A percentile compares a stretch with the other conserved stretches of the same genome.
Conservation (phyloP, 1,140 invertebrate species). For the Drosophila busckii region DNA sequence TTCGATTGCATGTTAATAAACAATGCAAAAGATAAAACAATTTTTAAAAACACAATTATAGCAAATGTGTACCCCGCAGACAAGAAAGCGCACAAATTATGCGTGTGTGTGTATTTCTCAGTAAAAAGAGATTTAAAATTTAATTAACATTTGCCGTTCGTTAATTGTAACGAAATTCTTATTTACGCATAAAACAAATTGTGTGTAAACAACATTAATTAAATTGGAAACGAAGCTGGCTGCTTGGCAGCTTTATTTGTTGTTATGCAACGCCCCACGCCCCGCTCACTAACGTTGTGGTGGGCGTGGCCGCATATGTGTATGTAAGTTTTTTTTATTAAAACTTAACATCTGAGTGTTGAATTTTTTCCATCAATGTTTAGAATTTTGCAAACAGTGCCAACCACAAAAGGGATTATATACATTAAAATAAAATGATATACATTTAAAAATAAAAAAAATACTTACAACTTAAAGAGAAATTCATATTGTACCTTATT, state of each 20-base stretch:
- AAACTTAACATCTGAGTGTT: slow-evolving; percentile 64
- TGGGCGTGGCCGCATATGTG: slow-evolving; percentile 8
- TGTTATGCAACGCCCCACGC: background rate
- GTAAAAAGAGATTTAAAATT: too few relatives aligned
- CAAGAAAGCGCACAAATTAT: too few relatives aligned
- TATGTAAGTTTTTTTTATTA: slow-evolving; percentile 27
- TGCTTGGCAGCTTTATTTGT: slow-evolving; percentile 41
- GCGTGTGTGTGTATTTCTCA: too few relatives aligned
- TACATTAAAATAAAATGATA: slow-evolving; percentile 17
- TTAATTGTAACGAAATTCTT: background rate
- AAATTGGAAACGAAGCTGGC: slow-evolving; percentile 21
- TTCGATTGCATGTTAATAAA: too few relatives aligned
- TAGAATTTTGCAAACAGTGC: slow-evolving; percentile 60
- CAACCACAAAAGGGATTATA: slow-evolving; percentile 53
- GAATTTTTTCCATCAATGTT: slow-evolving; percentile 67
- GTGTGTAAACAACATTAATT: slow-evolving; percentile 3
- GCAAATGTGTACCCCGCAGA: too few relatives aligned
- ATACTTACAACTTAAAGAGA: slow-evolving; percentile 16
- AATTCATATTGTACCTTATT: slow-evolving; percentile 62
- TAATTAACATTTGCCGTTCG: too few relatives aligned
- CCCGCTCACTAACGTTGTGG: background rate
- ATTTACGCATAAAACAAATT: background rate
- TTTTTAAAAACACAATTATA: too few relatives aligned
- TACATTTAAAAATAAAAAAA: slow-evolving; percentile 9
- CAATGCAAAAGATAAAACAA: too few relatives aligned